Evolutionary conservation across 2,113 vertebrate species (phyloP).

Genomic region (Esox niger): DNA sequence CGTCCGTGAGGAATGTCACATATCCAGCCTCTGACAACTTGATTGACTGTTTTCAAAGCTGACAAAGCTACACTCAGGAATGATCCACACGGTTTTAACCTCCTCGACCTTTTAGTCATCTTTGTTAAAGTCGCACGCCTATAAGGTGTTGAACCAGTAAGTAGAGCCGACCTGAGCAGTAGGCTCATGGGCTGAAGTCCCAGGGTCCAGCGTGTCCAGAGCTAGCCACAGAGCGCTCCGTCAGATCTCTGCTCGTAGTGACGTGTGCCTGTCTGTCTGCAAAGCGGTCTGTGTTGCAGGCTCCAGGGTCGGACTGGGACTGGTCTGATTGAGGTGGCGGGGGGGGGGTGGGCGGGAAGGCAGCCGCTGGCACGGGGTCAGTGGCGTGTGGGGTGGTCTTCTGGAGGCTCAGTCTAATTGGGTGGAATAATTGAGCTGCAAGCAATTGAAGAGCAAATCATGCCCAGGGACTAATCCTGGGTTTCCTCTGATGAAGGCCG

Average conservation of each 20-base stretch:
- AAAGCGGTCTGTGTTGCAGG: constrained; percentile 13
- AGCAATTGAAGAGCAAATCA: constrained; percentile 64
- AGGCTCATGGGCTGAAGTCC: background rate
- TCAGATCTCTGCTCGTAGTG: background rate
- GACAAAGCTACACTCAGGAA: too few species aligned
- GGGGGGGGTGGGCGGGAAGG: background rate
- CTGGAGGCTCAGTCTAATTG: constrained; percentile 64
- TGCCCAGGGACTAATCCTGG: constrained; percentile 61
- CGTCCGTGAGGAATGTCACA: too few species aligned
- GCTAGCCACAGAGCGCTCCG: background rate
- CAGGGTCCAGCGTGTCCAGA: background rate
- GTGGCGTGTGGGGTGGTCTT: constrained; percentile 63
- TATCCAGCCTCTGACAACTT: too few species aligned
- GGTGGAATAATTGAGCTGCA: constrained; percentile 70
- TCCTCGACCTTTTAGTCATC: too few species aligned
- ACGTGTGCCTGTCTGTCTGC: background rate
- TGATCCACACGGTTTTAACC: too few species aligned
- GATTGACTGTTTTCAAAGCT: too few species aligned
- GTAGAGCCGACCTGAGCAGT: too few species aligned
- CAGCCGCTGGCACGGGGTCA: constrained; percentile 54
- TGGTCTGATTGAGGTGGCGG: background rate
- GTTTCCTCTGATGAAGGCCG: constrained; percentile 50
- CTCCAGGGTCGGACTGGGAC: background rate
- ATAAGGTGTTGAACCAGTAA: too few species aligned
- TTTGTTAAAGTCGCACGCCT: too few species aligned